Evolutionary conservation across 2,888 invertebrate genomes (phyloP).

Genomic region (Serripes groenlandicus): DNA sequence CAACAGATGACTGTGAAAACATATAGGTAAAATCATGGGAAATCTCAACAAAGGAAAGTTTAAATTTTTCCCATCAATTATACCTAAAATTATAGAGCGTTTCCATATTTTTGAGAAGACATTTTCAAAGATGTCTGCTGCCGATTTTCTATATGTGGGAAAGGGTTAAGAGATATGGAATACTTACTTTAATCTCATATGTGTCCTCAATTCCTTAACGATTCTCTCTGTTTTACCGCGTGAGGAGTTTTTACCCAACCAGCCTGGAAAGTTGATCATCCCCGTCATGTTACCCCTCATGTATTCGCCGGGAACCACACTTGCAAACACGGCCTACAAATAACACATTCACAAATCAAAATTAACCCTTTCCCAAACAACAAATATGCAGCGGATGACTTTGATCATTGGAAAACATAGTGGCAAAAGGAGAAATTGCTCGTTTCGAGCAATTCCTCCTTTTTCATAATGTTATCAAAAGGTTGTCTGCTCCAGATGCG

Average conservation of each 20-base stretch:
- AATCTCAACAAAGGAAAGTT: too few relatives aligned
- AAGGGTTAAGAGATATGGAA: neutral
- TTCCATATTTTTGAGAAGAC: too few relatives aligned
- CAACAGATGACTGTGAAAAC: too few relatives aligned
- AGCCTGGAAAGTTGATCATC: slow-evolving; percentile 96
- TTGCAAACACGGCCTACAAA: slow-evolving; percentile 92
- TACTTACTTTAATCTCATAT: slow-evolving; percentile 92
- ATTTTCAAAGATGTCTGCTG: neutral
- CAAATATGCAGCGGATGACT: too few relatives aligned
- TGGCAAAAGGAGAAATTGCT: slow-evolving; percentile 7
- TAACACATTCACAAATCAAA: neutral
- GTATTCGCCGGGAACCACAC: slow-evolving; percentile 95
- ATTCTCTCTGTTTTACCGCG: slow-evolving; percentile 92
- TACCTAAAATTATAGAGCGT: too few relatives aligned
- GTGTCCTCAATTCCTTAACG: slow-evolving; percentile 94
- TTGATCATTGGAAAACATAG: too few relatives aligned
- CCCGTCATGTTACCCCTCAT: slow-evolving; percentile 93
- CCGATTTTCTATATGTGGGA: neutral
- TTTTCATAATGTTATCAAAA: slow-evolving; percentile 3
- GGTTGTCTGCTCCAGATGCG: too few relatives aligned
- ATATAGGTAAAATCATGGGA: too few relatives aligned
- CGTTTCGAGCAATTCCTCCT: neutral
- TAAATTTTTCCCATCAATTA: too few relatives aligned
- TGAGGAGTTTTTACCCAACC: slow-evolving; percentile 98
- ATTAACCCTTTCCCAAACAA: too few relatives aligned